These are phyloP conservation scores for Aromia moschata DNA, from an alignment of 2,888 invertebrate species.

Conservation along the genomic window DNA sequence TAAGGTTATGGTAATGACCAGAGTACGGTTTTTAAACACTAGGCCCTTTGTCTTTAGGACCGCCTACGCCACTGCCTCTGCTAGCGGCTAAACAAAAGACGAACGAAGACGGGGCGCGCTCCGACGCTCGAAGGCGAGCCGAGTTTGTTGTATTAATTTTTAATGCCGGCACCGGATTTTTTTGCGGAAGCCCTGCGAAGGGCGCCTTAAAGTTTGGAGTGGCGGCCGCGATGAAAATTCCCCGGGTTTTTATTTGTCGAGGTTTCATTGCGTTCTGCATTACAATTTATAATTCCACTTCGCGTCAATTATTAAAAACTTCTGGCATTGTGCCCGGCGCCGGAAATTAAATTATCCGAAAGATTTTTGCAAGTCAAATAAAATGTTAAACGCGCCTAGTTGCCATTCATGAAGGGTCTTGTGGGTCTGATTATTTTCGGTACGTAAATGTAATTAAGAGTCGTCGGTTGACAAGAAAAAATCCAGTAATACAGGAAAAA, in stretches of 20 bases:
- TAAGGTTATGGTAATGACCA: too few relatives aligned
- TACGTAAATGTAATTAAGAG: neutral
- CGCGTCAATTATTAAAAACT: conserved; percentile 20
- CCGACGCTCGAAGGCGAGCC: neutral
- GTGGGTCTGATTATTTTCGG: neutral
- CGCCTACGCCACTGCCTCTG: neutral
- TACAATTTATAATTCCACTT: conserved; percentile 21
- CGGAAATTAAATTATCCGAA: conserved; percentile 21
- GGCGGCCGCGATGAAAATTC: conserved; percentile 16
- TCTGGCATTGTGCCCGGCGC: conserved; percentile 14
- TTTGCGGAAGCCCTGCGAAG: conserved; percentile 18
- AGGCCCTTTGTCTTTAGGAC: too few relatives aligned
- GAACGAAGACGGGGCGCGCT: neutral
- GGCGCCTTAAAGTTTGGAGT: conserved; percentile 13
- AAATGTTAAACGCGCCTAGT: conserved; percentile 16
- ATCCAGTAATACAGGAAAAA: too few relatives aligned
- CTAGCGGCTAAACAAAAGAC: neutral
- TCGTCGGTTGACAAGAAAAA: too few relatives aligned
- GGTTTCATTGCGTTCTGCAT: conserved; percentile 18
- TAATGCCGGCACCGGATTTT: conserved; percentile 19
- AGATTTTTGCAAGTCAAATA: conserved; percentile 14
- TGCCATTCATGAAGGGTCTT: neutral
- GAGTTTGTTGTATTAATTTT: conserved; percentile 15
- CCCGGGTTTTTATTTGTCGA: conserved; percentile 9
- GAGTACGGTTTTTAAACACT: too few relatives aligned